These are phyloP conservation scores for Drosophila suzukii DNA, from an alignment of 1,140 invertebrate species.

Conservation along the genomic window DNA sequence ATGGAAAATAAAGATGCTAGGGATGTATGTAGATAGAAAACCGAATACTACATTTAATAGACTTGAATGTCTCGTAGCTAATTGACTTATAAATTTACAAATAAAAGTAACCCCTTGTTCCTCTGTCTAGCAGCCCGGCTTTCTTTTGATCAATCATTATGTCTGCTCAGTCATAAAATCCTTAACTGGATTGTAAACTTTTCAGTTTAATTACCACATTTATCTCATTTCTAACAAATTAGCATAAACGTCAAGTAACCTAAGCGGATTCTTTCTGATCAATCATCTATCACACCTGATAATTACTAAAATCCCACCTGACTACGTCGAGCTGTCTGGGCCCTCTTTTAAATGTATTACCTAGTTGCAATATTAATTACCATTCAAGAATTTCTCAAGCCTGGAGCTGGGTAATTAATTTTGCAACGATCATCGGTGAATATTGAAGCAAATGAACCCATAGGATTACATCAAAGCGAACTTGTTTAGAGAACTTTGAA, in stretches of 20 bases:
- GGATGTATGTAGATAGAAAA: background rate
- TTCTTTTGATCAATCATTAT: conserved; percentile 6
- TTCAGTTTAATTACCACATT: background rate
- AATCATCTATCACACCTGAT: conserved; percentile 31
- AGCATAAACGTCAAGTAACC: conserved; percentile 5
- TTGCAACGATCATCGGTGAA: background rate
- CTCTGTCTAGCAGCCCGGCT: background rate
- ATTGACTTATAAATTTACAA: too few species aligned
- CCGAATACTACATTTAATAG: background rate
- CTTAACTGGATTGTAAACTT: background rate
- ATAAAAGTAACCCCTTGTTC: background rate
- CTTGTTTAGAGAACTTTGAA: conserved; percentile 4
- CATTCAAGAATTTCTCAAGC: conserved; percentile 28
- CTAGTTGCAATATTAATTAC: conserved; percentile 34
- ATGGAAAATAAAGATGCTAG: background rate
- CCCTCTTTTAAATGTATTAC: conserved; percentile 32
- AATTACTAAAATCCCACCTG: conserved; percentile 9
- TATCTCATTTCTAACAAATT: conserved; percentile 11
- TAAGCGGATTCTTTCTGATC: conserved; percentile 11
- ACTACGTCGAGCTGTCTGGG: conserved; percentile 10
- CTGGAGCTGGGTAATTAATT: conserved; percentile 26
- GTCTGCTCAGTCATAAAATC: background rate
- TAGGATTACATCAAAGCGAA: conserved; percentile 24
- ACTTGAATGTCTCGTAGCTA: background rate
- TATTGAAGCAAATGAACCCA: conserved; percentile 11